These are phyloP conservation scores for Enteromius unitaeniatus DNA, from an alignment of 2,797 vertebrate species.

Conservation along the genomic window DNA sequence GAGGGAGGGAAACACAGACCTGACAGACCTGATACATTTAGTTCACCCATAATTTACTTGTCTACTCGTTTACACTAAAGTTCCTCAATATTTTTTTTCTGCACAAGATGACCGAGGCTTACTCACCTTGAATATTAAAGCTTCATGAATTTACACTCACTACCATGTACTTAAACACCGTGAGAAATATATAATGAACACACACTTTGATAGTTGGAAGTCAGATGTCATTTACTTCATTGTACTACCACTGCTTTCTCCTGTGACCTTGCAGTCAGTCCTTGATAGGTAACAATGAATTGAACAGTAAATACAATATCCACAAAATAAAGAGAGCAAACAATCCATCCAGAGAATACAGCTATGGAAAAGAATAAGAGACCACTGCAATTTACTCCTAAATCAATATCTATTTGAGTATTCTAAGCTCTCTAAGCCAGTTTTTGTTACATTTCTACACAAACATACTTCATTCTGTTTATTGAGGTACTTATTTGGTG, in stretches of 20 bases:
- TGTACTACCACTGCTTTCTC: not conserved
- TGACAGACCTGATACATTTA: no score
- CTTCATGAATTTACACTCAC: not conserved
- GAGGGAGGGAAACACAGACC: no score
- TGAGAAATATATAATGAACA: no score
- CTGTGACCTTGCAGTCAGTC: not conserved
- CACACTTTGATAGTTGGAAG: not conserved
- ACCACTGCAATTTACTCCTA: no score
- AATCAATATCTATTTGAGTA: no score
- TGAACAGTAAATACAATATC: not conserved
- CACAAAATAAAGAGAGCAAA: not conserved
- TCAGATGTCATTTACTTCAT: not conserved
- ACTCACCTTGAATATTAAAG: not conserved
- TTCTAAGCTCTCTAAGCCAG: no score
- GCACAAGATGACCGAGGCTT: not conserved
- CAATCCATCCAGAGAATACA: not conserved
- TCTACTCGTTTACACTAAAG: not conserved
- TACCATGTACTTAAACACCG: not conserved
- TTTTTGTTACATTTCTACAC: no score
- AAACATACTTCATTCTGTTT: no score
- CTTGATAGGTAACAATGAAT: not conserved
- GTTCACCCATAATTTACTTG: no score
- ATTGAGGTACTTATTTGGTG: no score
- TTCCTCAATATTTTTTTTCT: not conserved
- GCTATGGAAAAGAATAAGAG: no score